Base-by-base conservation (phyloP, 2,888 invertebrate species). In the Scaptomyza polygonia region DNA sequence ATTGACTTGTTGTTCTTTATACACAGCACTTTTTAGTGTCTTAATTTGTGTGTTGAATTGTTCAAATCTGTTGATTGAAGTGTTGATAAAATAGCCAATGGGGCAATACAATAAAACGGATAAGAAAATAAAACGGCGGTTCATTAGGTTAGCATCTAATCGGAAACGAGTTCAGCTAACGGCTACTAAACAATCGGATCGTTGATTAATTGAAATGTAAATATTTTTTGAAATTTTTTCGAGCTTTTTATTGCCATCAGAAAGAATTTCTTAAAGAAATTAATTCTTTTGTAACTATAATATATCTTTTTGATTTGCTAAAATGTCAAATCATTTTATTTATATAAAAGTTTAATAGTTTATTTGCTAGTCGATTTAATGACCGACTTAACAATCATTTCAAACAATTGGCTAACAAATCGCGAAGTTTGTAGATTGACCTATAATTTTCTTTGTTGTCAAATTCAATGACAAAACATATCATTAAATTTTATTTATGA, bases 41-140 rank as follows among this genome's bases (percentile, higher is more conserved):
- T 76, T 79, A 76, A 76, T 79, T 77, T 67, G 70, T 73, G 69
- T 69, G 57, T 64, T 57, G 61, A 76, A 57, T 71, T 56, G 53
- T 65, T 57, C 21, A 59, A 51, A 34, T 45, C 30, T 18, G 57
- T 42, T 59, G 76, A 76, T 65, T 53, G 61, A 72, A 76, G 55
- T 55, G 56, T 54, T 65, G 75, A 78, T 75, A 78, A 72, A 59
- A 59, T 39, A 29, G 51, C 49, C 55, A 14, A 65, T n/a, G 25
- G 18, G 48, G 18, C 44, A 65, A 40, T 21, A 48, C 21, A 48
- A 48, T 29, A 52, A 56, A 48, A 45, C 40, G 55, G 43, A 34
- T 40, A 32, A 53, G 44, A 42, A 25, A n/a, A n/a, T 30, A 69
- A 56, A 72, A 53, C 18, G 30, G 16, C 51, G 45, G 57, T 49